Evolutionary conservation across 2,113 vertebrate species (phyloP).

Genomic region (Oplegnathus fasciatus): DNA sequence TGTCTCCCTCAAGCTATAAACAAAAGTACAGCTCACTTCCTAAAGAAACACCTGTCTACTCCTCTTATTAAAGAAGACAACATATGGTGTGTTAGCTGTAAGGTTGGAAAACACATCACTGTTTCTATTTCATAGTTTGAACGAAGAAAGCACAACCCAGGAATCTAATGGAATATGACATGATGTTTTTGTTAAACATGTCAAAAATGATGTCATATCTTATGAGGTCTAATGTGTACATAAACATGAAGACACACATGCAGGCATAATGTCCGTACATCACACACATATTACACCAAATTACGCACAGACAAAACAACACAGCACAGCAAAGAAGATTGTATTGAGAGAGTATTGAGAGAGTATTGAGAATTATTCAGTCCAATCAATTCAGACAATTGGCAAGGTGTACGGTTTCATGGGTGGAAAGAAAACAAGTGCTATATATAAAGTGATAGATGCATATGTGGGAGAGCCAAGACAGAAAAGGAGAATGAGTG

Average conservation of each 20-base stretch:
- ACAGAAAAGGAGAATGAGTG: not conserved
- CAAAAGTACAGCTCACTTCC: not conserved
- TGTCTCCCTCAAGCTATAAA: not conserved
- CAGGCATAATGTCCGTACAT: not conserved
- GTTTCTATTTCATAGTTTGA: not conserved
- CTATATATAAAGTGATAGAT: not conserved
- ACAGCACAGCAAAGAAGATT: not conserved
- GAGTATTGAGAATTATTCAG: not conserved
- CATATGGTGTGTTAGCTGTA: not conserved
- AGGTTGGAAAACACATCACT: not conserved
- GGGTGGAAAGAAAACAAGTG: not conserved
- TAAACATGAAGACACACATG: not conserved
- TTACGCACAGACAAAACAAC: no score
- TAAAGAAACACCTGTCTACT: not conserved
- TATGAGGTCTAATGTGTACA: not conserved
- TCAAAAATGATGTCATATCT: not conserved
- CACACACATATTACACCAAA: not conserved
- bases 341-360: no score
- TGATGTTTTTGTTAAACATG: not conserved
- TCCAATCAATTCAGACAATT: conserved; percentile 4
- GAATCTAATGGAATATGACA: not conserved
- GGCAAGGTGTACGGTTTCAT: conserved; percentile 2
- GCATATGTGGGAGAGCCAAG: conserved; percentile 2
- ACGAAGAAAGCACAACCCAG: not conserved
- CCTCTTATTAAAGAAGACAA: conserved; percentile 7